Percentiles rank a stretch among this genome's conserved stretches.
phyloP scores from a whole-genome alignment of 2,113 vertebrate genomes.

The Etia nguti region DNA sequence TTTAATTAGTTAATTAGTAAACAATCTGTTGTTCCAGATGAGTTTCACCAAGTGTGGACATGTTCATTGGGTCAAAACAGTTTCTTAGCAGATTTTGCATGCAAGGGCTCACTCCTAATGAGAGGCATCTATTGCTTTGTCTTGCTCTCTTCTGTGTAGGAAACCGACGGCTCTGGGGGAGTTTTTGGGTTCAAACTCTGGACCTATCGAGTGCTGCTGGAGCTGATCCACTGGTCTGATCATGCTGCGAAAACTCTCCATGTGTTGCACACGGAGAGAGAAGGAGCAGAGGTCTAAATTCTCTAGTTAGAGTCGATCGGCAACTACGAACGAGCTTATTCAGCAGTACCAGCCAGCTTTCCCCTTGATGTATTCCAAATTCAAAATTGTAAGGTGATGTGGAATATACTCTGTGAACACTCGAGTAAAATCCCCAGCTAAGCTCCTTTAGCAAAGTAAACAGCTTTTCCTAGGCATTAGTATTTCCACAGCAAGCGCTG shows the following conservation, averaged over 20 bases:
- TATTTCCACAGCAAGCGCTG: slow-evolving; percentile 52
- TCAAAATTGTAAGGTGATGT: not conserved
- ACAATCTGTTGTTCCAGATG: not conserved
- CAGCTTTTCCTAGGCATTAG: slow-evolving; percentile 40
- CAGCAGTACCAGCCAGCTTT: slow-evolving; percentile 42
- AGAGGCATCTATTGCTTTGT: not conserved
- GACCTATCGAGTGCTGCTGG: slow-evolving; percentile 72
- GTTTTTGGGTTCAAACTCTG: slow-evolving; percentile 69
- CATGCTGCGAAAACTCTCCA: slow-evolving; percentile 66
- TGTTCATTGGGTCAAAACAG: not conserved
- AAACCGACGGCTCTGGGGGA: slow-evolving; percentile 59
- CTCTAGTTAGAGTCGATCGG: not conserved
- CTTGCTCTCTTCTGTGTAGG: slow-evolving; percentile 30
- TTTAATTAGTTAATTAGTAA: not conserved
- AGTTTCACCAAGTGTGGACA: not conserved
- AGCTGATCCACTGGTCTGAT: slow-evolving; percentile 74
- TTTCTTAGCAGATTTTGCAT: not conserved
- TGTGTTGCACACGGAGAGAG: slow-evolving; percentile 54
- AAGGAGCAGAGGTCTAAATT: slow-evolving; percentile 38
- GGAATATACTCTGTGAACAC: slow-evolving; percentile 5
- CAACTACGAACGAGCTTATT: slow-evolving; percentile 12
- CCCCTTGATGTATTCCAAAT: not conserved
- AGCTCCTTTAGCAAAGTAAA: slow-evolving; percentile 41
- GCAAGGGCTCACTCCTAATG: not conserved
- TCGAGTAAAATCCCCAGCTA: slow-evolving; percentile 34